Conservation (phyloP, 1,140 invertebrate genomes). For the Paraescarpia echinospica region DNA sequence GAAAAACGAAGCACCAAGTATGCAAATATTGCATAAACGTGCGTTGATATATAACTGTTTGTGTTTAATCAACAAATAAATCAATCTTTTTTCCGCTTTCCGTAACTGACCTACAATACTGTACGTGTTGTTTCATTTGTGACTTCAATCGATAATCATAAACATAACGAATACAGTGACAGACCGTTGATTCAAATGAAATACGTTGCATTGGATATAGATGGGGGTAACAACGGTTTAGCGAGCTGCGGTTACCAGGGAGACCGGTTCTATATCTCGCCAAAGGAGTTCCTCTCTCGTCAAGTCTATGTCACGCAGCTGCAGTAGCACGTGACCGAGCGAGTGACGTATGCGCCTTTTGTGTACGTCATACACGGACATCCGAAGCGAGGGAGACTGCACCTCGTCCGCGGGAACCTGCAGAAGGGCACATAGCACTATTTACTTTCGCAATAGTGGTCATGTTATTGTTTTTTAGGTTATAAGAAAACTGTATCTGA, state of each 20-base stretch:
- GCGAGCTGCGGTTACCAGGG: slow-evolving; percentile 35
- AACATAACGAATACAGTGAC: too few relatives aligned
- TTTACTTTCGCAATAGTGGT: too few relatives aligned
- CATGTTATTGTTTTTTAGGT: too few relatives aligned
- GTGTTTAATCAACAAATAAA: neutral
- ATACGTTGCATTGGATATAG: neutral
- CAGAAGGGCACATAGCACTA: too few relatives aligned
- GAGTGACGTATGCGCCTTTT: too few relatives aligned
- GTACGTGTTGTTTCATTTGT: too few relatives aligned
- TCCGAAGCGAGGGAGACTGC: slow-evolving; percentile 36
- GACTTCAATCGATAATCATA: too few relatives aligned
- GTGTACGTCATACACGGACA: slow-evolving; percentile 56
- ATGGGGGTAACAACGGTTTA: neutral
- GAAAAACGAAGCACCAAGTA: too few relatives aligned
- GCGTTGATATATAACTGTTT: neutral
- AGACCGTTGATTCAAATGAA: too few relatives aligned
- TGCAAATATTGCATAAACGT: too few relatives aligned
- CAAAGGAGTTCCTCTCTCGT: slow-evolving; percentile 41
- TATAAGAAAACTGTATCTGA: too few relatives aligned
- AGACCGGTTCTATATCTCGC: slow-evolving; percentile 43
- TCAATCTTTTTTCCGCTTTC: neutral
- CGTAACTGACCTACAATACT: neutral
- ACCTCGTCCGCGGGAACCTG: slow-evolving; percentile 40
- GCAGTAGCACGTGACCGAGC: slow-evolving; percentile 44
- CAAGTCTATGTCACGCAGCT: slow-evolving; percentile 44